Base-by-base conservation (phyloP, 2,888 invertebrate genomes). In the Caenorhabditis wallacei region DNA sequence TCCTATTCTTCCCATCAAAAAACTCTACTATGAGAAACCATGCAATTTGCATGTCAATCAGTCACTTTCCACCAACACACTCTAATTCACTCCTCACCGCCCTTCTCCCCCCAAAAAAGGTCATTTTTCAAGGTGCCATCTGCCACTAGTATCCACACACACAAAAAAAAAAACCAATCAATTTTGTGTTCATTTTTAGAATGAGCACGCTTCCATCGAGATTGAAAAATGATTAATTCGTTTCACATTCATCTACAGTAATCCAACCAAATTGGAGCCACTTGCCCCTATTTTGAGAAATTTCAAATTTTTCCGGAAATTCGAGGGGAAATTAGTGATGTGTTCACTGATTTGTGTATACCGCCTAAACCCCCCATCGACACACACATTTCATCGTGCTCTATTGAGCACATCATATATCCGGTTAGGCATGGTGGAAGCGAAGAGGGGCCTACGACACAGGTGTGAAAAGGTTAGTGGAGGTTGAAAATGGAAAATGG, bases 361-460 rank as follows among this genome's bases (percentile, higher is more conserved):
- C 20, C 22, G 1, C 35, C 30, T n/a, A 37, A 20, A 10, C 20
- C 8, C 37, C n/a, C 37, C 8, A 8, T 8, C 30, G 3, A 37
- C 37, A 18, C 7, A 57, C 59, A 61, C 59, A 76, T 68, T 68
- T 59, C 22, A 59, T 40, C 48, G 56, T 68, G 75, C 75, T 76
- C 75, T 68, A 68, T 76, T 76, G 75, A 76, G 68, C 75, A 76
- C 75, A 76, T 76, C 75, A 76, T 76, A 76, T 76, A 76, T 76
- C 75, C 75, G 75, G 75, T 8, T 22, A 30, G 30, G 30, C 30
- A 30, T 4, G 40, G 16, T 13, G 13, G 40, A 5, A 40, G 40
- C 2, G 40, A 35, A 35, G 16, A 5, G 7, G 40, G 40, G 2
- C 5, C 40, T 8, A 3, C 11, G 3, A 24, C 59, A 53, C 35